Conservation (phyloP, 2,888 invertebrate genomes). For the Perizoma affinitatum region DNA sequence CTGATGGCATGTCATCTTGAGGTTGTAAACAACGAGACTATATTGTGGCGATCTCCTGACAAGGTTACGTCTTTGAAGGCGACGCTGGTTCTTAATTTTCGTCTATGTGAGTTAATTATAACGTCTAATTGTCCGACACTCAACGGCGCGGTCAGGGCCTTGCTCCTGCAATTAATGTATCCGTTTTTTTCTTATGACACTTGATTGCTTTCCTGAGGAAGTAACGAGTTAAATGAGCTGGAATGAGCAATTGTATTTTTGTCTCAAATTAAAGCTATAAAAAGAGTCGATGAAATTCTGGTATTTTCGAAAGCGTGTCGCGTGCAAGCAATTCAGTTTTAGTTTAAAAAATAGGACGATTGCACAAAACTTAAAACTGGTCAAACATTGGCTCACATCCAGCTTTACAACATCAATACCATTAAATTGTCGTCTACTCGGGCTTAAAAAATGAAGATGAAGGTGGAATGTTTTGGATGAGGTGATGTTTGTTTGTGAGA, state of each 20-base stretch:
- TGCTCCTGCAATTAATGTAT: conserved; percentile 77
- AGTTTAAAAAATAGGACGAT: conserved; percentile 82
- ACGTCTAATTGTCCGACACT: conserved; percentile 58
- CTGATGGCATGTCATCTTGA: conserved; percentile 53
- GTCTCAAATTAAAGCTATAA: conserved; percentile 10
- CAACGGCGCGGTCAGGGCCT: conserved; percentile 67
- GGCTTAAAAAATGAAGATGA: conserved; percentile 51
- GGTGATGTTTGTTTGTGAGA: conserved; percentile 32
- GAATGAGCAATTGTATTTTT: conserved; percentile 56
- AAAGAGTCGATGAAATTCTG: conserved; percentile 26
- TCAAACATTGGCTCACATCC: conserved; percentile 74
- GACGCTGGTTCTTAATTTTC: conserved; percentile 40
- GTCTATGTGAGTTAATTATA: conserved; percentile 46
- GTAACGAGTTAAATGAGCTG: conserved; percentile 67
- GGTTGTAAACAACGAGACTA: conserved; percentile 47
- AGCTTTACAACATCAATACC: conserved; percentile 69
- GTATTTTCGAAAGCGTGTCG: conserved; percentile 59
- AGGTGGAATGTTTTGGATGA: conserved; percentile 38
- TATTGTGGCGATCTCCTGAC: conserved; percentile 42
- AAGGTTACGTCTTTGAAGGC: conserved; percentile 47
- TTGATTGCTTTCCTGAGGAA: conserved; percentile 70
- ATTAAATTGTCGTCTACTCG: conserved; percentile 68
- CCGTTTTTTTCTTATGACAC: conserved; percentile 74
- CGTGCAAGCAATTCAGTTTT: conserved; percentile 68
- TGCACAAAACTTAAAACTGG: conserved; percentile 79